Base-by-base conservation (phyloP, 2,797 vertebrate species). In the Falco biarmicus region DNA sequence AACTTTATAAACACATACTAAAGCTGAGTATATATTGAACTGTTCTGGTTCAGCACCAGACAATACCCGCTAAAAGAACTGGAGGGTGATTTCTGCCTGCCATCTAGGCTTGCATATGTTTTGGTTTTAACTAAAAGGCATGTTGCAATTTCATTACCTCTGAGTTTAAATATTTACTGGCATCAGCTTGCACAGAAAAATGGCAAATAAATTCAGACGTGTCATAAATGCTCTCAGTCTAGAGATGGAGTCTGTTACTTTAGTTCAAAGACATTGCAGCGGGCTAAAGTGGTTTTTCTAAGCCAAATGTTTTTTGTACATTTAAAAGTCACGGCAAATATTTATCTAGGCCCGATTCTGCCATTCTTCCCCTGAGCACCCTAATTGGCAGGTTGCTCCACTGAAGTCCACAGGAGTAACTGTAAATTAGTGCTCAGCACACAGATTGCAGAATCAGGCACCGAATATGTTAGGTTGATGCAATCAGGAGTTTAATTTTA, bases 401-500 rank as follows among this genome's bases (percentile, higher is more conserved):
- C 63, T 70, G 82, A 76, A 69, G 64, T 63, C 64, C 85, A 16
- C 37, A 32, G 89, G 63, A 89, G n/a, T n/a, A 57, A 31, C 76
- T 31, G n/a, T 68, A 61, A 73, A 57, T 60, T 15, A 74, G 41
- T 32, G 89, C 92, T 92, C 59, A 70, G 84, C 87, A 78, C 75
- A 60, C 59, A 63, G 73, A 56, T 32, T 83, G 73, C 84, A 86
- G 79, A 63, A 70, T 70, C 31, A 47, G 66, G 69, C 73, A 45
- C 54, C 4, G 14, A 84, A 15, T 54, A 69, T 68, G 39, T 95
- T 87, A 86, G 71, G 54, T 77, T 84, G 75, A 93, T 96, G 94
- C 89, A 95, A 91, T 92, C 93, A 93, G 66, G 45, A 95, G 79
- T 94, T 94, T 95, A 86, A 95, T 96, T 96, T 91, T 92, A 96